Base-by-base conservation (phyloP, 1,140 invertebrate genomes). In the Ceratosolen solmsi region DNA sequence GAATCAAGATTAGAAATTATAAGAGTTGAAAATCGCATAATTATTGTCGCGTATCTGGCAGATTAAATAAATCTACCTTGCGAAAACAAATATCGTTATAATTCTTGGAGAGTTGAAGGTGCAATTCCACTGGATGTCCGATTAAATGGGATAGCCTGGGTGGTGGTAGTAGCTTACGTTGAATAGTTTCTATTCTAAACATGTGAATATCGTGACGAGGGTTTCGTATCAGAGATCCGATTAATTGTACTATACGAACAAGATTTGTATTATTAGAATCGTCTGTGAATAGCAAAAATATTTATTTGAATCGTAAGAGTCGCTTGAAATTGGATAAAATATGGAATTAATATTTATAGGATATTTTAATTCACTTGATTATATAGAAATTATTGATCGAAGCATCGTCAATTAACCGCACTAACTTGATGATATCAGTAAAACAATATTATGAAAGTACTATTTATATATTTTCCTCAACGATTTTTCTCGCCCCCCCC, bases 71-170 rank as follows among this genome's bases (percentile, higher is more conserved):
- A 68, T 38, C 46, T 63, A 30, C 46, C 72, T 22, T 25, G 25
- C 2, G 25, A 63, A 63, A 73, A 75, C 58, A 68, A 75, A 80
- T 80, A 75, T 80, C 58, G 72, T 80, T 65, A 68, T 75, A 80
- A 75, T 73, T 74, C 49, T 30, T 27, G 75, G 65, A 13, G 70
- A 65, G 68, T 36, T 51, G 27, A 41, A 80, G 56, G 79, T 74
- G 60, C 72, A 63, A 73, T 73, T 80, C 41, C 71, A 36, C 41
- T 68, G 72, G 20, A 80, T 46, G 33, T 75, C 20, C n/a, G 70
- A 80, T 80, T 80, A 63, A 54, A 73, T 56, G 33, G 79, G 41
- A 73, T 80, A 80, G 68, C 46, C 68, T 22, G 49, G 33, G 54
- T 0, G 36, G 68, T 63, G 33, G 54, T 0, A 51, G 68, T 63